Evolutionary conservation across 2,113 vertebrate genomes (phyloP).

Genomic region (Mirza zaza): DNA sequence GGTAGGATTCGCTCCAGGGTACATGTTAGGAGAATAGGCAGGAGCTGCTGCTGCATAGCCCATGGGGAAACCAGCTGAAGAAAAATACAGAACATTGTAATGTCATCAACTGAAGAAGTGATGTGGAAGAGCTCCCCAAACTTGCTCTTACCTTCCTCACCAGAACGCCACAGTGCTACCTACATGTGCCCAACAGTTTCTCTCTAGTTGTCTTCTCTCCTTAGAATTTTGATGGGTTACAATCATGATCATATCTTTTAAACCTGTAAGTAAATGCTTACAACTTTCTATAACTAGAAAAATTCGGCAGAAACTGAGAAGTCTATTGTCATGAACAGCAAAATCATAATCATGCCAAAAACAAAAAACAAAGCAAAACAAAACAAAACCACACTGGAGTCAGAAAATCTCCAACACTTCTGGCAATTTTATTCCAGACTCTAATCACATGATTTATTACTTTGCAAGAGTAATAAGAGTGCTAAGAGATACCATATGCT

Average conservation of each 20-base stretch:
- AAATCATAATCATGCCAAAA: background rate
- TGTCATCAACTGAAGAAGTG: conserved; percentile 47
- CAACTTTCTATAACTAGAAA: background rate
- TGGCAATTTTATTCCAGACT: background rate
- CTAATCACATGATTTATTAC: background rate
- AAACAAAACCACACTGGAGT: background rate
- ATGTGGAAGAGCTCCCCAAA: background rate
- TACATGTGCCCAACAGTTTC: too few species aligned
- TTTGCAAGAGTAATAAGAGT: background rate
- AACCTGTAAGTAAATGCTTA: background rate
- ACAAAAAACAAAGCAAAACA: background rate
- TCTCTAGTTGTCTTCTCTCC: background rate
- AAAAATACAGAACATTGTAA: conserved; percentile 31
- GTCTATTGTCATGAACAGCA: background rate
- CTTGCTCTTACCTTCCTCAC: accelerated
- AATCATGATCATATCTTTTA: background rate
- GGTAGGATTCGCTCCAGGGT: conserved; percentile 94
- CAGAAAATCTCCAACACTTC: background rate
- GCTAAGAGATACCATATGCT: background rate
- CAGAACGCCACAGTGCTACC: background rate
- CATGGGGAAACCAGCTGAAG: conserved; percentile 94
- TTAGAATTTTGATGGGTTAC: background rate
- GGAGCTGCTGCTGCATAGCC: conserved; percentile 95
- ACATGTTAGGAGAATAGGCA: conserved; percentile 93
- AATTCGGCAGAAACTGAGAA: background rate